These are phyloP conservation scores for Epistrophe grossulariae DNA, from an alignment of 2,888 invertebrate genomes.

Conservation along the genomic window DNA sequence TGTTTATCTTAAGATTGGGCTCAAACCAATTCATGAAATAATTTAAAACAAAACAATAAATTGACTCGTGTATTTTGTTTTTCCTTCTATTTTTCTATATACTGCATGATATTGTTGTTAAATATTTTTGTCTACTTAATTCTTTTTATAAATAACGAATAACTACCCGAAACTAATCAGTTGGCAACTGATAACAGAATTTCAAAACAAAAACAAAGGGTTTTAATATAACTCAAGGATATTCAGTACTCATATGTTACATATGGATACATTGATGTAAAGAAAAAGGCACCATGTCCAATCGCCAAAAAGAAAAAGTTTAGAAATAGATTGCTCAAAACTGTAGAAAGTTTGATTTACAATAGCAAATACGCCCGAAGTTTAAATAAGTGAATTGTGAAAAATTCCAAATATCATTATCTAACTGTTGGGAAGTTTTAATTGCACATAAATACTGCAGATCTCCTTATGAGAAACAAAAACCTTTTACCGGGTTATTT, in stretches of 20 bases:
- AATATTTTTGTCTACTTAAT: slow-evolving; percentile 22
- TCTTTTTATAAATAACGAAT: slow-evolving; percentile 44
- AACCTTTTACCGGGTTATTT: too few species aligned
- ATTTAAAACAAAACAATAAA: background rate
- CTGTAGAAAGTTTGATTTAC: too few species aligned
- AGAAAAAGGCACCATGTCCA: background rate
- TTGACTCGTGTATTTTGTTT: slow-evolving; percentile 30
- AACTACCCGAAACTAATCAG: slow-evolving; percentile 19
- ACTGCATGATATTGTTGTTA: slow-evolving; percentile 56
- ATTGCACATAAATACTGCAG: background rate
- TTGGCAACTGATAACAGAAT: slow-evolving; percentile 6
- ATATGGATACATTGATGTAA: background rate
- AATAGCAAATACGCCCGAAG: too few species aligned
- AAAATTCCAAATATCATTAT: too few species aligned
- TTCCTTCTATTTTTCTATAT: slow-evolving; percentile 52
- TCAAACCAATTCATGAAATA: background rate
- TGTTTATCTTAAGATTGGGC: too few species aligned
- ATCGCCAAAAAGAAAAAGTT: background rate
- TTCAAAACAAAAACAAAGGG: slow-evolving; percentile 1
- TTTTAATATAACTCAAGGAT: background rate
- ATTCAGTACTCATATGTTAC: background rate
- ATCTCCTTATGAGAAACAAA: background rate
- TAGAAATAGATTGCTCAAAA: background rate
- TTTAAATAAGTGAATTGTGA: too few species aligned
- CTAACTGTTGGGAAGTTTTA: too few species aligned